Evolutionary conservation across 2,888 invertebrate species (phyloP).

Genomic region (Metellina segmentata): DNA sequence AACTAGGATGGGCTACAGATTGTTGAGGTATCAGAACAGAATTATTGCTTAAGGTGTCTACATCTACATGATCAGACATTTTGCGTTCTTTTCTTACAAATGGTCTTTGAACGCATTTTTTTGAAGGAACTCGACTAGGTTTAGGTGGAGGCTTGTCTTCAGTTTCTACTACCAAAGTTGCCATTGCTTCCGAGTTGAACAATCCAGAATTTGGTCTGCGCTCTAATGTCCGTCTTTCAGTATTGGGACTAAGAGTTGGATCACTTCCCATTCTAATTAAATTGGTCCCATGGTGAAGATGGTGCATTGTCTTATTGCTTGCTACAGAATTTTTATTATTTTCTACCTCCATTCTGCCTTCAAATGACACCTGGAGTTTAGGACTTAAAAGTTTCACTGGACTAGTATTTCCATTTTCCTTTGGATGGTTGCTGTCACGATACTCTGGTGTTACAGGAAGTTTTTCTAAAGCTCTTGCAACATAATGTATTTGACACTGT

Average conservation of each 20-base stretch:
- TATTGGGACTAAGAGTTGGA: constrained; percentile 83
- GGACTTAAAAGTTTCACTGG: neutral
- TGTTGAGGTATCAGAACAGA: constrained; percentile 19
- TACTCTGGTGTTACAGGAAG: constrained; percentile 51
- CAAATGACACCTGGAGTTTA: neutral
- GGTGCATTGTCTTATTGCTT: neutral
- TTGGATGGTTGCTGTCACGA: neutral
- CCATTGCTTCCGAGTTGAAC: constrained; percentile 77
- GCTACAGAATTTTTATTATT: neutral
- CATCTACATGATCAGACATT: constrained; percentile 19
- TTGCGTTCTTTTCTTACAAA: constrained; percentile 48
- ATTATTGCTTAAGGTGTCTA: constrained; percentile 11
- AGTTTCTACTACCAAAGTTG: constrained; percentile 42
- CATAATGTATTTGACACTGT: constrained; percentile 76
- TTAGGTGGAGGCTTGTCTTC: constrained; percentile 81
- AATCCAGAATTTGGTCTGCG: constrained; percentile 71
- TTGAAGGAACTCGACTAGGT: constrained; percentile 82
- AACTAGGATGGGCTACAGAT: constrained; percentile 21
- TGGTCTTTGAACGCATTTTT: constrained; percentile 77
- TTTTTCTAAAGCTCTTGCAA: constrained; percentile 69
- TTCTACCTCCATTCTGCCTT: neutral
- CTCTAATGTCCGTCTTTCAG: constrained; percentile 84
- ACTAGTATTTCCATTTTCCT: neutral
- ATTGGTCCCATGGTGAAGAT: constrained; percentile 26
- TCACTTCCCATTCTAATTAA: constrained; percentile 84